Conservation (phyloP, 1,140 invertebrate genomes). For the Chymomyza costata region DNA sequence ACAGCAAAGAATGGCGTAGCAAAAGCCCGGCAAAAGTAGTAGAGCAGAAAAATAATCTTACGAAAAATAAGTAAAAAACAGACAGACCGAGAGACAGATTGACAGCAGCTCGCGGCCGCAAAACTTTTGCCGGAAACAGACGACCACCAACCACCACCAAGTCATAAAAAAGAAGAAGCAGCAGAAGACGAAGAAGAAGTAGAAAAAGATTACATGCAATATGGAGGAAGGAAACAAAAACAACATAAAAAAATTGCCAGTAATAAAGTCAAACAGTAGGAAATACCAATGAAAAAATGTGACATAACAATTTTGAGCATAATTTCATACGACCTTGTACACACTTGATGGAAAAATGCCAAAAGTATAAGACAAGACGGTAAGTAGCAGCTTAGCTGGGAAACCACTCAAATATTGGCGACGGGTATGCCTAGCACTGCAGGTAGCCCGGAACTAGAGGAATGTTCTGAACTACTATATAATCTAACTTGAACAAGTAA, state of each 20-base stretch:
- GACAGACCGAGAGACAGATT: too few relatives aligned
- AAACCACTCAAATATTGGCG: too few relatives aligned
- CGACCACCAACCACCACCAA: conserved; percentile 1
- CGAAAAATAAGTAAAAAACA: conserved; percentile 44
- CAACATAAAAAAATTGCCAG: conserved; percentile 5
- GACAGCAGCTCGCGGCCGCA: conserved; percentile 7
- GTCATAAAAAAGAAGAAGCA: conserved; percentile 20
- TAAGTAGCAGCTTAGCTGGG: too few relatives aligned
- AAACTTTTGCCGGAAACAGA: conserved; percentile 37
- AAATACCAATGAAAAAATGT: too few relatives aligned
- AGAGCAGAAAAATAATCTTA: conserved; percentile 52
- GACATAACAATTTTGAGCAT: conserved; percentile 69
- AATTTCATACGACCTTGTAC: conserved; percentile 21
- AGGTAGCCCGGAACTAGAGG: too few relatives aligned
- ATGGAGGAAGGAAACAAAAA: conserved; percentile 19
- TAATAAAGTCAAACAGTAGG: too few relatives aligned
- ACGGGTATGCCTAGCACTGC: too few relatives aligned
- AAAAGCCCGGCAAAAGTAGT: conserved; percentile 23
- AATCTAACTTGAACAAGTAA: too few relatives aligned
- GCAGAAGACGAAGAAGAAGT: neutral
- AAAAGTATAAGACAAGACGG: too few relatives aligned
- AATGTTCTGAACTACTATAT: too few relatives aligned
- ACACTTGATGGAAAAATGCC: too few relatives aligned
- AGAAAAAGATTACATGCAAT: conserved; percentile 11
- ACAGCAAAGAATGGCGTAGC: conserved; percentile 1